Percentiles rank a stretch among this genome's conserved stretches.
Conservation (phyloP, 2,888 invertebrate species). For the Brachypalpus laphriformis region DNA sequence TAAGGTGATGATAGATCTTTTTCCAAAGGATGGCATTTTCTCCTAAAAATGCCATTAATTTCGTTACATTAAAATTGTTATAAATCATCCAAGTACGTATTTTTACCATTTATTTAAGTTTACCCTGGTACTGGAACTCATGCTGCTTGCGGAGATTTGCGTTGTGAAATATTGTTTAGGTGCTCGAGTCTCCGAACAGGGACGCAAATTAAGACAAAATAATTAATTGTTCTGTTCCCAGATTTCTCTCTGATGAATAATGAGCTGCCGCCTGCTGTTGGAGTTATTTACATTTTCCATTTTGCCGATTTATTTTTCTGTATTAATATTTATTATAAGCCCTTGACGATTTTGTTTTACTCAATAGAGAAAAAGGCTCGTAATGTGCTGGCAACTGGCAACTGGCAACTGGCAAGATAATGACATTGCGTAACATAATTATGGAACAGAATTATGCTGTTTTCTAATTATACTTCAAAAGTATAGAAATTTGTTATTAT, state of each 20-base stretch:
- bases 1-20: slow-evolving; percentile 61
- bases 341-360: background rate
- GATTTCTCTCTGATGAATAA: slow-evolving; percentile 40
- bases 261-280: slow-evolving; percentile 25
- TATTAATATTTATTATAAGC: slow-evolving; percentile 37
- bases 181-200: background rate
- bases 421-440: background rate
- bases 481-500: no score
- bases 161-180: slow-evolving; percentile 40
- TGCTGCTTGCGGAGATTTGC: slow-evolving; percentile 33
- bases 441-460: background rate
- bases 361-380: background rate
- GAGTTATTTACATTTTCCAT: slow-evolving; percentile 40
- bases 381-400: background rate
- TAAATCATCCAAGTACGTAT: slow-evolving; percentile 50
- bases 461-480: background rate
- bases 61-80: slow-evolving; percentile 58
- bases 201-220: slow-evolving; percentile 50
- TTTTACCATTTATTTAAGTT: slow-evolving; percentile 46
- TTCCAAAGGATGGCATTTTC: slow-evolving; percentile 34
- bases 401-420: background rate
- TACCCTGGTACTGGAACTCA: slow-evolving; percentile 4
- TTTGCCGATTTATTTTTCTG: slow-evolving; percentile 27
- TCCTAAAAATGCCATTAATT: slow-evolving; percentile 52
- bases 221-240: slow-evolving; percentile 49